These are phyloP conservation scores for Petrosia ficiformis DNA, from an alignment of 37 sponge, comb jelly and placozoan species.

Conservation along the genomic window DNA sequence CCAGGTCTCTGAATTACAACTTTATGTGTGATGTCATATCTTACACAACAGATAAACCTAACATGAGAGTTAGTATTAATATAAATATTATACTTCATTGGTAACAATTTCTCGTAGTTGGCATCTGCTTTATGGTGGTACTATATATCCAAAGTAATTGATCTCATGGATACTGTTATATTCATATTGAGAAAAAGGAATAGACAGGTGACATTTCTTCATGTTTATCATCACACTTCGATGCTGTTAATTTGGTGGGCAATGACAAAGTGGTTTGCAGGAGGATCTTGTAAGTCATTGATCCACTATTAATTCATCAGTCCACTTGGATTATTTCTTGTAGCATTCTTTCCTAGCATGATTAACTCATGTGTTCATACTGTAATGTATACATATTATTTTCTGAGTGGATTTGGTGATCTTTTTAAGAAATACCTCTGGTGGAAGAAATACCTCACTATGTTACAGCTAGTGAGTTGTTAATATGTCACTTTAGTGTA, in stretches of 20 bases:
- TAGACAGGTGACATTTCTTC: conserved; percentile 75
- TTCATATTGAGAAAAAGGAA: conserved; percentile 79
- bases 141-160: conserved; percentile 74
- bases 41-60: conserved; percentile 55
- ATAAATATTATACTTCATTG: too few relatives aligned
- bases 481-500: too few relatives aligned
- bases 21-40: conserved; percentile 24
- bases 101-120: too few relatives aligned
- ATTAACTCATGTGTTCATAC: conserved; percentile 57
- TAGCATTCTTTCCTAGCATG: conserved; percentile 62
- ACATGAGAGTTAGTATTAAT: too few relatives aligned
- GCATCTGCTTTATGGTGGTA: conserved; percentile 65
- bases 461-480: conserved; percentile 70
- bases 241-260: conserved; percentile 77
- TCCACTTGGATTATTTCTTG: too few relatives aligned
- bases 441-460: conserved; percentile 86
- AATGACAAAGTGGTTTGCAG: conserved; percentile 70
- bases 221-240: conserved; percentile 74
- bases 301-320: too few relatives aligned
- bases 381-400: conserved; percentile 77
- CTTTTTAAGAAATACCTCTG: conserved; percentile 49
- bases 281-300: conserved; percentile 57
- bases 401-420: conserved; percentile 45
- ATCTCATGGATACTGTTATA: conserved; percentile 72
- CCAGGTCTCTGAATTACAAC: too few relatives aligned